Evolutionary conservation across 2,888 invertebrate genomes (phyloP), one percentile per base, ranked within the genome.

Genomic region (Scrobipalpa costella): DNA sequence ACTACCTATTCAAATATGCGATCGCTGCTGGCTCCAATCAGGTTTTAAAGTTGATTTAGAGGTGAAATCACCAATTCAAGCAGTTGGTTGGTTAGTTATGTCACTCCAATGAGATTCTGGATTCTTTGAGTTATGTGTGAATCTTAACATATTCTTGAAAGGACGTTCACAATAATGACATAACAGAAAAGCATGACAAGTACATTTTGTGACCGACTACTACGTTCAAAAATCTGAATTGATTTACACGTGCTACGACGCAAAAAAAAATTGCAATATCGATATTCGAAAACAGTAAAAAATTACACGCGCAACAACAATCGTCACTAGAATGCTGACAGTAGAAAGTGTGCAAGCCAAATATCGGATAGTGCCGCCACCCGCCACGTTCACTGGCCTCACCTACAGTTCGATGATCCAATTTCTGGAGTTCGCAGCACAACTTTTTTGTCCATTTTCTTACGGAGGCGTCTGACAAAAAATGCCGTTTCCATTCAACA

Each of bases 331-430:
- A 57, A 19, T 15, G 44, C 17, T 44, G 44, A 40, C 47, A 60
- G 34, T 61, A 52, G 44, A 57, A 55, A 64, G 67, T 68, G 59
- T 62, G 64, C 65, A 69, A 68, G 65, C 65, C 67, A 71, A 74
- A 74, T 73, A 70, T 69, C 52, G 59, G 17, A 61, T 60, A 52
- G 33, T 59, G 69, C 68, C 73, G 69, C 72, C 71, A 73, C 69
- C 73, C 73, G 74, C 74, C 73, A 75, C 82, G 80, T 83, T 85
- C 80, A 78, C 76, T 85, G 83, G 84, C 79, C 85, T 81, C 82
- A 74, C 75, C 73, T 78, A 84, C 80, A 80, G 89, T 88, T 88
- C 87, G 86, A 86, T 85, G 87, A 83, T 87, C 88, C 74, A 88
- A 83, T 86, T 88, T 86, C 79, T 78, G 73, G 77, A 84, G 84